Evolutionary conservation across 2,888 invertebrate genomes (phyloP).

Genomic region (Hyposoter didymator): DNA sequence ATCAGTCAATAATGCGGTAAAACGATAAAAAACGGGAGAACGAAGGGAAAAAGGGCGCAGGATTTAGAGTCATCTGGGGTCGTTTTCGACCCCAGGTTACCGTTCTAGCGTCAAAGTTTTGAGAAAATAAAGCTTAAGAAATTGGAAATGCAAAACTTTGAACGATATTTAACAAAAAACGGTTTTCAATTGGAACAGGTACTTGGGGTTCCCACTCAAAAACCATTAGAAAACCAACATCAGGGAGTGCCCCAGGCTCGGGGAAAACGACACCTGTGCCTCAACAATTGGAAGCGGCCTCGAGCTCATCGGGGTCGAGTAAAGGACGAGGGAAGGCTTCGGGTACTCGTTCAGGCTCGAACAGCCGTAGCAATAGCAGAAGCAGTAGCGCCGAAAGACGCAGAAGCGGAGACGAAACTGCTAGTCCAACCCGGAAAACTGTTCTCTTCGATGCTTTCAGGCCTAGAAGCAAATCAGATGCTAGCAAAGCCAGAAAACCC

Average conservation of each 20-base stretch:
- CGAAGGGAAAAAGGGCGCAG: too few relatives aligned
- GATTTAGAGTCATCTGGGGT: too few relatives aligned
- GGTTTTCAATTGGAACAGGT: conserved; percentile 71
- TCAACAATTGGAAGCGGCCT: conserved; percentile 75
- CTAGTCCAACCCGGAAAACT: conserved; percentile 89
- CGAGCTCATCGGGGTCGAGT: conserved; percentile 77
- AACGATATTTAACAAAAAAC: neutral
- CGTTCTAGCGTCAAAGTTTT: neutral
- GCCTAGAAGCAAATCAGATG: conserved; percentile 91
- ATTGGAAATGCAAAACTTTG: neutral
- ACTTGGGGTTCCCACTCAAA: conserved; percentile 82
- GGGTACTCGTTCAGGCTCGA: conserved; percentile 84
- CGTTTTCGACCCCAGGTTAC: too few relatives aligned
- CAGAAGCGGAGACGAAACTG: conserved; percentile 85
- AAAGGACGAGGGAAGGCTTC: conserved; percentile 76
- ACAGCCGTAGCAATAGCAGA: conserved; percentile 81
- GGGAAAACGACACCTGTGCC: conserved; percentile 81
- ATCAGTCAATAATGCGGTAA: too few relatives aligned
- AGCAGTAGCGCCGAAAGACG: conserved; percentile 81
- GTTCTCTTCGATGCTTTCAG: conserved; percentile 93
- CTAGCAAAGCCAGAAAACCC: conserved; percentile 86
- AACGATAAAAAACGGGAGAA: too few relatives aligned
- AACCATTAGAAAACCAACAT: conserved; percentile 77
- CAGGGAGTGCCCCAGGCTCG: conserved; percentile 80
- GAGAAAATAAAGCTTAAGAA: neutral